Evolutionary conservation across 2,113 vertebrate species (phyloP).

Genomic region (Oryzias woworae): DNA sequence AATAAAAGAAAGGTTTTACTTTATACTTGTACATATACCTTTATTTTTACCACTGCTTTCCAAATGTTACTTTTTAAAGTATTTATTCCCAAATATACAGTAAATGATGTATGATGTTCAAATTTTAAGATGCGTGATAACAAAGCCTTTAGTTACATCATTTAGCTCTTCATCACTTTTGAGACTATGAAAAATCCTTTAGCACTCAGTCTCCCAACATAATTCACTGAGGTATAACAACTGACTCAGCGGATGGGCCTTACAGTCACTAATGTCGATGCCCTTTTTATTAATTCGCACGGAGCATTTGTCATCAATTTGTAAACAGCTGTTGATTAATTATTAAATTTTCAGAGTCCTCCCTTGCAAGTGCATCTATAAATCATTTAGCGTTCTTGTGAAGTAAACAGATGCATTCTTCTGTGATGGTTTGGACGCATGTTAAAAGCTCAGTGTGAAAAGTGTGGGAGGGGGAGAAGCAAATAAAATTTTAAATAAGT

Average conservation of each 20-base stretch:
- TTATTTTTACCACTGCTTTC: too few species aligned
- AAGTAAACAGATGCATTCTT: constrained; percentile 10
- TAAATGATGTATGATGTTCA: too few species aligned
- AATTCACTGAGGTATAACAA: too few species aligned
- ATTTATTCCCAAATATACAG: too few species aligned
- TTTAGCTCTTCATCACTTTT: too few species aligned
- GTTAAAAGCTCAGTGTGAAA: neutral
- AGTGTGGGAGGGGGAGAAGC: constrained; percentile 4
- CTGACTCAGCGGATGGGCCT: neutral
- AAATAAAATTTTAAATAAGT: constrained; percentile 46
- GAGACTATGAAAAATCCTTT: too few species aligned
- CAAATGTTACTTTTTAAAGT: too few species aligned
- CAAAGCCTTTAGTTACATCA: too few species aligned
- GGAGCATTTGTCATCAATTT: neutral
- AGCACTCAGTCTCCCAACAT: neutral
- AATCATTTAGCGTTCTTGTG: constrained; percentile 6
- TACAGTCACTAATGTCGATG: neutral
- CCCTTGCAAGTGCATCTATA: neutral
- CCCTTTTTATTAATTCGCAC: too few species aligned
- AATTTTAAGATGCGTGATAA: too few species aligned
- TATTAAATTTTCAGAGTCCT: neutral
- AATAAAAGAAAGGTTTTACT: too few species aligned
- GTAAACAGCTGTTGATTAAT: neutral
- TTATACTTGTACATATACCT: too few species aligned
- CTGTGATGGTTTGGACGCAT: neutral